Base-by-base conservation (phyloP, 2,113 vertebrate genomes). In the sheep (Ovis aries) region DNA sequence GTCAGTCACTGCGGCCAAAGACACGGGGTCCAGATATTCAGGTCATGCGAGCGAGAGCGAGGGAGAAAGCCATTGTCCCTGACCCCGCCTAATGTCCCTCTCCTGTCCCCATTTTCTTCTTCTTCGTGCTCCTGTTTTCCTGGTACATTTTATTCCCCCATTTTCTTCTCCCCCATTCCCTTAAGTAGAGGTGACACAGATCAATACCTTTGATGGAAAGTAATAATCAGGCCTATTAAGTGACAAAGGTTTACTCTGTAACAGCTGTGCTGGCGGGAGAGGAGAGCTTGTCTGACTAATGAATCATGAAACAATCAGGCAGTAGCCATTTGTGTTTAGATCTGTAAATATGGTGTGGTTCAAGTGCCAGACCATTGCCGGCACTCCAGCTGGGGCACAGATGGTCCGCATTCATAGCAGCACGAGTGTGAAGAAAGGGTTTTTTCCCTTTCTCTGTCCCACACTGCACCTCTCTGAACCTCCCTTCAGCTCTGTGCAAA, bases 271-370 rank as follows among this genome's bases (percentile, higher is more conserved):
- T 99, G 99, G 99, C 99, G 99, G 99, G 99, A 99, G 99, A 99
- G 99, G 99, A 99, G 99, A 99, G 99, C 99, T 99, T 99, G 99
- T 99, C 99, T 99, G 99, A 99, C 99, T 99, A 99, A 99, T 99
- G 99, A 99, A 99, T 99, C 99, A 99, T 99, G 99, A 99, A 99
- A 99, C 99, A 99, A 99, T 99, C 99, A 99, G 99, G 99, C 99
- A 99, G 99, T 99, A 99, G 99, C 99, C 99, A 99, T 99, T 99
- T 99, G 99, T 99, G 99, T 99, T 99, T 99, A 99, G 99, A 99
- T 99, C 99, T 99, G 99, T 99, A 99, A 99, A 99, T 99, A 99
- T 99, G 99, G 99, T 99, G 99, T 99, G 99, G 99, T 99, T 99
- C 99, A 99, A 99, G 99, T 99, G 99, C 99, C 99, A 99, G 99